phyloP scores from a whole-genome alignment of 2,797 vertebrate genomes.

The Enteromius anoplus region DNA sequence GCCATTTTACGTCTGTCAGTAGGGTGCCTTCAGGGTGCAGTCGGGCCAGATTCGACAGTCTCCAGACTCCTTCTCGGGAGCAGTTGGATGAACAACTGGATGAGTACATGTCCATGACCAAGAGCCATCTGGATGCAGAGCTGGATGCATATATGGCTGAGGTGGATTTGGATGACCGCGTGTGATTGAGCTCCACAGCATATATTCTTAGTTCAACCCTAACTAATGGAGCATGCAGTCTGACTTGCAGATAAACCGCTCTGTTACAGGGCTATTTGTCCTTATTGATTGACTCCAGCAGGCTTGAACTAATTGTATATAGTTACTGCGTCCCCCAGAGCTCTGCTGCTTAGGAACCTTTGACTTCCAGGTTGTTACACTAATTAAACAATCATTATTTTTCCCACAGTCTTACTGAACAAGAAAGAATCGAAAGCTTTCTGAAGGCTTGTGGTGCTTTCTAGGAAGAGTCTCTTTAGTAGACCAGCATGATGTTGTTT shows the following conservation, averaged over 20 bases:
- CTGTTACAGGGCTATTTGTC: conserved; percentile 4
- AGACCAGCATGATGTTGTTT: conserved; percentile 12
- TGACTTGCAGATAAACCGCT: conserved; percentile 6
- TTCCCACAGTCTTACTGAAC: not conserved
- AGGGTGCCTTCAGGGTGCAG: conserved; percentile 44
- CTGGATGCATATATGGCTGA: conserved; percentile 90
- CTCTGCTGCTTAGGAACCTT: conserved; percentile 12
- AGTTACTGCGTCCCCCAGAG: not conserved
- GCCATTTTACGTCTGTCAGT: not conserved
- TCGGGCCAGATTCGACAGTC: conserved; percentile 68
- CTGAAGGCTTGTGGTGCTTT: not conserved
- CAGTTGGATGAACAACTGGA: conserved; percentile 88
- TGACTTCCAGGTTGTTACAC: not conserved
- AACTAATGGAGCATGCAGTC: conserved; percentile 1
- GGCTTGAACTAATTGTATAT: conserved; percentile 14
- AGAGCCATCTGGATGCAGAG: conserved; percentile 86
- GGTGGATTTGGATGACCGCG: conserved; percentile 76
- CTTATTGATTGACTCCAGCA: not conserved
- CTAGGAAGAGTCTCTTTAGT: not conserved
- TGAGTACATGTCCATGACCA: conserved; percentile 87
- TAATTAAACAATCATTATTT: conserved; percentile 9
- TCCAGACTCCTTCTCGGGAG: conserved; percentile 77
- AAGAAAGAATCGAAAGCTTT: conserved; percentile 14
- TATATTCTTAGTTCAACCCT: not conserved
- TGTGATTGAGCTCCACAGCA: conserved; percentile 65